These are phyloP conservation scores for Apoda limacodes DNA, from an alignment of 2,888 invertebrate genomes.

Conservation along the genomic window DNA sequence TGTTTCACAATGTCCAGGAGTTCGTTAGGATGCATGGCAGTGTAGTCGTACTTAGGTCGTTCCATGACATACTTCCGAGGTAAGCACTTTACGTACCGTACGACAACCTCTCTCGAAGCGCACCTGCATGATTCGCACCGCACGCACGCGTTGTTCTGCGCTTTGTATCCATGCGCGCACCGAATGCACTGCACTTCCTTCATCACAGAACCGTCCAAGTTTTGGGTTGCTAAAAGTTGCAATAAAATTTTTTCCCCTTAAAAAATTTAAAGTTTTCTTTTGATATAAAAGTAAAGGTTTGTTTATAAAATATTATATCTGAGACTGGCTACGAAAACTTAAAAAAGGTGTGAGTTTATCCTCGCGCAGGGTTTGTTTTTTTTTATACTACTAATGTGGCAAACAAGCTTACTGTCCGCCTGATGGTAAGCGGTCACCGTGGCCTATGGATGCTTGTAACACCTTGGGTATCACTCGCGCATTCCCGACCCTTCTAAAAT, in stretches of 20 bases:
- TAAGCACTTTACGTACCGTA: constrained; percentile 40
- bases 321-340: too few relatives aligned
- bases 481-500: too few relatives aligned
- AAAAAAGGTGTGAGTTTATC: too few relatives aligned
- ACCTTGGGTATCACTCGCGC: too few relatives aligned
- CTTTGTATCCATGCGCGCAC: constrained; percentile 44
- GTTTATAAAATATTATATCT: too few relatives aligned
- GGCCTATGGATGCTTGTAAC: too few relatives aligned
- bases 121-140: constrained; percentile 44
- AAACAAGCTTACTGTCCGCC: too few relatives aligned
- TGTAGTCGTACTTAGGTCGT: constrained; percentile 43
- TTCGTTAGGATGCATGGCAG: constrained; percentile 32
- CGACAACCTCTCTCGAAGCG: constrained; percentile 31
- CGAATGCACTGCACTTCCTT: constrained; percentile 55
- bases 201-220: constrained; percentile 47
- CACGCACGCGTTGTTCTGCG: constrained; percentile 34
- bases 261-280: too few relatives aligned
- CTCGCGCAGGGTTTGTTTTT: too few relatives aligned
- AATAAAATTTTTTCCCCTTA: neutral
- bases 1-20: constrained; percentile 43
- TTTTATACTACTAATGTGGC: too few relatives aligned
- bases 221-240: constrained; percentile 42
- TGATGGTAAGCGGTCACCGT: too few relatives aligned
- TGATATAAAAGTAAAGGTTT: too few relatives aligned
- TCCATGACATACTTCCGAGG: constrained; percentile 37